phyloP scores from a whole-genome alignment of 2,888 invertebrate genomes.

The Stenodema calcarata region DNA sequence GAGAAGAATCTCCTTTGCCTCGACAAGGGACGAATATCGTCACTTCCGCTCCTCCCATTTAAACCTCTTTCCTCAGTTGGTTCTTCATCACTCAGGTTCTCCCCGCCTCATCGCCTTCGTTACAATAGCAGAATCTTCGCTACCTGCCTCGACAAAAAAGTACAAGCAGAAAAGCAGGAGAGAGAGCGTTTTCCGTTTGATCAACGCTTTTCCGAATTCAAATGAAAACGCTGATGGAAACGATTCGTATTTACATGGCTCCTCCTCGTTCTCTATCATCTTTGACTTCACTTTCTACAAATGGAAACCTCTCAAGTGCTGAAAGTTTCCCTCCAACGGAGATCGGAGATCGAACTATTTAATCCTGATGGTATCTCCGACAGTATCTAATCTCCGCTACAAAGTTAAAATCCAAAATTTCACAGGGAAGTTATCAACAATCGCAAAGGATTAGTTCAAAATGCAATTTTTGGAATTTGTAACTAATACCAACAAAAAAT shows the following conservation, averaged over 20 bases:
- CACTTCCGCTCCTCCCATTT: not conserved
- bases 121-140: not conserved
- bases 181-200: not conserved
- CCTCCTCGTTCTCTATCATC: not conserved
- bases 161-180: not conserved
- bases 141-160: not conserved
- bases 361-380: too few relatives aligned
- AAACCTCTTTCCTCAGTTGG: not conserved
- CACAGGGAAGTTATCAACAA: too few relatives aligned
- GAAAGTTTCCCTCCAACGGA: not conserved
- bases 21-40: not conserved
- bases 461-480: too few relatives aligned
- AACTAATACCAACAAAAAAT: too few relatives aligned
- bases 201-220: slow-evolving; percentile 2
- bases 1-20: not conserved
- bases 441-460: too few relatives aligned
- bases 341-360: too few relatives aligned
- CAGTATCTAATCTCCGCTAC: too few relatives aligned
- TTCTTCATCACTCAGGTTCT: not conserved
- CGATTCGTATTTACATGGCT: slow-evolving; percentile 1
- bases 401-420: too few relatives aligned
- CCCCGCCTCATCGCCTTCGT: not conserved
- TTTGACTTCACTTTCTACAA: not conserved
- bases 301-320: not conserved
- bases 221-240: slow-evolving; percentile 6